Evolutionary conservation across 2,888 invertebrate genomes (phyloP).

Genomic region (Limnephilus marmoratus): DNA sequence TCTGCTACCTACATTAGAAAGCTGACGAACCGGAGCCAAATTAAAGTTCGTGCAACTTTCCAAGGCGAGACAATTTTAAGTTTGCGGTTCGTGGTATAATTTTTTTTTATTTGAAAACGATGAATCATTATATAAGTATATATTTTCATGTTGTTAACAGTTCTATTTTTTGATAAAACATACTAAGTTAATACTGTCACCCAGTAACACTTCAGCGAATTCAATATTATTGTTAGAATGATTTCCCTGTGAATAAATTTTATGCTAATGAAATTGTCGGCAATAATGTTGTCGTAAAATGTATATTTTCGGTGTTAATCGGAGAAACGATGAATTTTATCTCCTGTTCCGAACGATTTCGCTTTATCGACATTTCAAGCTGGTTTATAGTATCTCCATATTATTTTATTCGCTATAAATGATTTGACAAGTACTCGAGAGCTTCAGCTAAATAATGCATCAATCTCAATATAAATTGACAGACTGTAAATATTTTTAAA

Average conservation of each 20-base stretch:
- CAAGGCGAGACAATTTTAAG: no score
- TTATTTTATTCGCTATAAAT: neutral
- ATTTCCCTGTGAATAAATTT: neutral
- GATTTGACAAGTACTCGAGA: neutral
- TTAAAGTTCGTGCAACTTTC: no score
- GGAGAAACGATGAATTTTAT: neutral
- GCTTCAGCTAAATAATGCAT: neutral
- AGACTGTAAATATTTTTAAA: neutral
- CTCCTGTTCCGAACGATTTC: slow-evolving; percentile 12
- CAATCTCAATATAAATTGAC: neutral
- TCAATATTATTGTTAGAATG: neutral
- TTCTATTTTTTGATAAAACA: no score
- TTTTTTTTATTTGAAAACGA: no score
- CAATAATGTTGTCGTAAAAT: neutral
- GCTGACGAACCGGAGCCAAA: no score
- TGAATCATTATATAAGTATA: no score
- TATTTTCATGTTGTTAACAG: no score
- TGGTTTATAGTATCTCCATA: neutral
- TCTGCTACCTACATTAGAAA: no score
- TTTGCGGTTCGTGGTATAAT: no score
- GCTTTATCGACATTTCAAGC: slow-evolving; percentile 18
- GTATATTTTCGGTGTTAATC: neutral
- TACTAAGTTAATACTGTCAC: neutral
- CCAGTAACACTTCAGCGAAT: neutral
- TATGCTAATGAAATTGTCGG: neutral